A percentile compares a stretch with the other conserved stretches of the same genome.
Conservation (phyloP, 2,113 vertebrate genomes). For the Silurus asotus region DNA sequence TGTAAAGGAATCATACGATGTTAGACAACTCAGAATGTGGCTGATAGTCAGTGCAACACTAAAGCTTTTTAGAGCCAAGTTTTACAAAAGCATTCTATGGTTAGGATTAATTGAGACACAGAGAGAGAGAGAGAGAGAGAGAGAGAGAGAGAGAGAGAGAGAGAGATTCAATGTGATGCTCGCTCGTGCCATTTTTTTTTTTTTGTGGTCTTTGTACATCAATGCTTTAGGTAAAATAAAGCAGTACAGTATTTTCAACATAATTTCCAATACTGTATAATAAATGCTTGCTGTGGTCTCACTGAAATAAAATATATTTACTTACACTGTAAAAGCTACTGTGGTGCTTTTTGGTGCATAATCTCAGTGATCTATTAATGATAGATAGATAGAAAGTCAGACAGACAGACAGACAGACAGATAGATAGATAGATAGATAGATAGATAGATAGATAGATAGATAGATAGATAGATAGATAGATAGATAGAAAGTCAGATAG, state of each 20-base stretch:
- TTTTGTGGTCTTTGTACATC: not conserved
- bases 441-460: no score
- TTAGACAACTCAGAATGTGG: not conserved
- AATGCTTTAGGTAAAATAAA: not conserved
- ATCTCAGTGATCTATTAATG: not conserved
- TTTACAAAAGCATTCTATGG: not conserved
- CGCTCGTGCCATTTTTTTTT: not conserved
- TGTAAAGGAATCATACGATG: not conserved
- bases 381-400: no score
- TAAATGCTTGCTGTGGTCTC: not conserved
- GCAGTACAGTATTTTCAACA: no score
- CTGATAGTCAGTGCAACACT: not conserved
- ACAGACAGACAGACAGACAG: no score
- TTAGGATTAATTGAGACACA: not conserved
- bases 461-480: no score
- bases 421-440: no score
- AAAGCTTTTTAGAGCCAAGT: not conserved
- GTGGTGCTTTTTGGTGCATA: not conserved
- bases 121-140: not conserved
- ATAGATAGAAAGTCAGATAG: no score
- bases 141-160: not conserved
- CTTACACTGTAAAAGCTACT: not conserved
- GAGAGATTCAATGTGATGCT: not conserved
- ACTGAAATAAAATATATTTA: not conserved
- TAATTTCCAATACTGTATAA: not conserved